Base-by-base conservation (phyloP, 2,797 vertebrate genomes). In the Centropyge bicolor region DNA sequence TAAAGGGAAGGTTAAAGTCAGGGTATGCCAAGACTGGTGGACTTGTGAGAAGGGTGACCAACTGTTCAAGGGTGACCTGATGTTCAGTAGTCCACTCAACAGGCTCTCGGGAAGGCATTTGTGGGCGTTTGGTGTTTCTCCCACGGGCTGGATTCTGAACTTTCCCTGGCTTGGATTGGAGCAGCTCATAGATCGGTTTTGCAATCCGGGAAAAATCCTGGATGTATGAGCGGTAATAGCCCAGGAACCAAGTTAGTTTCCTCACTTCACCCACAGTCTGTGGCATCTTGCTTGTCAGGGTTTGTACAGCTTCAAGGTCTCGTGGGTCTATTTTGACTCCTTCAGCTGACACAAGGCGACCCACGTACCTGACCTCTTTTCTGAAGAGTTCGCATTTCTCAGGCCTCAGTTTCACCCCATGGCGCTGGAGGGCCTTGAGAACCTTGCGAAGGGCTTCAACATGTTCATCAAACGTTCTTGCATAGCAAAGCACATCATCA, bases 401-500 rank as follows among this genome's bases (percentile, higher is more conserved):
- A 0, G 61, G 64, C 17, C 38, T 60, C n/a, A 65, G 40, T 46
- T 83, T 74, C 3, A 78, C 66, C 3, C 70, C 76, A 54, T 78
- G 52, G 0, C 0, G 11, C 1, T 70, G 59, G 0, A 70, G 38
- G 17, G 70, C 65, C 27, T 54, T 43, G 2, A 83, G 31, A 11
- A 83, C 81, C 40, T 68, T 61, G 6, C 48, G 27, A 2, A 80
- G 1, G 5, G 16, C 19, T 2, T 78, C 65, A 3, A 83, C 51
- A 60, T 78, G 70, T 31, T 78, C 60, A 2, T 63, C 36, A 20
- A 82, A 82, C 3, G 69, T 43, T 35, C n/a, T 54, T 1, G 65
- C 31, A n/a, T 31, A 80, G 16, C 70, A 74, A 1, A 62, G 38
- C n/a, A 43, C 12, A 8, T 62, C 60, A 43, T 43, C n/a, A 1